Evolutionary conservation across 2,888 invertebrate species (phyloP).

Genomic region (Lepeophtheirus nordmannii): DNA sequence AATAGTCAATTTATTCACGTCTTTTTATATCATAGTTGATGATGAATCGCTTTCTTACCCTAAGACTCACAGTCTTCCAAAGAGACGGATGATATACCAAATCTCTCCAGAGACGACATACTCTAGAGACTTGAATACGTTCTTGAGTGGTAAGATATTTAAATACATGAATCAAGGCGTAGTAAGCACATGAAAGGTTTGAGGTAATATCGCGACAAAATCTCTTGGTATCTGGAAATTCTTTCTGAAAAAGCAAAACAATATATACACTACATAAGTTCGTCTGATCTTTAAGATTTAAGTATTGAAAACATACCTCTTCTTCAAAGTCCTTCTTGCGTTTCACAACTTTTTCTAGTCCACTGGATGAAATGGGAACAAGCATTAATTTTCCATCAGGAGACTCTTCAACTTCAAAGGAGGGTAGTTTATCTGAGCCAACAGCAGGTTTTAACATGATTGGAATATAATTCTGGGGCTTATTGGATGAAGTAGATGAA

Average conservation of each 20-base stretch:
- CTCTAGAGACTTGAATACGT: constrained; percentile 5
- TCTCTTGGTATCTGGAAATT: background rate
- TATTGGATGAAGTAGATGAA: background rate
- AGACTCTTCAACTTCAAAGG: constrained; percentile 20
- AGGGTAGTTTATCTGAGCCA: background rate
- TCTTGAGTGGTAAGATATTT: constrained; percentile 12
- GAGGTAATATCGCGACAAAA: background rate
- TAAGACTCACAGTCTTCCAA: constrained; percentile 15
- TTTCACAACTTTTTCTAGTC: background rate
- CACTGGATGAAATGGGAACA: background rate
- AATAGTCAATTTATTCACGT: no score
- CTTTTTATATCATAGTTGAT: background rate
- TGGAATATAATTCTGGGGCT: background rate
- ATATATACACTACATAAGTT: background rate
- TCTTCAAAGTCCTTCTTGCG: background rate
- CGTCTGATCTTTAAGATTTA: no score
- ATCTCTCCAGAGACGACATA: constrained; percentile 21
- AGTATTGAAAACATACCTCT: background rate
- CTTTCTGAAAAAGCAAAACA: background rate
- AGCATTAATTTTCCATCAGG: constrained; percentile 13
- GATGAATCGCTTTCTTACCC: background rate
- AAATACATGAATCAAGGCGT: constrained; percentile 17
- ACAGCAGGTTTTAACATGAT: constrained; percentile 6
- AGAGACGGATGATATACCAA: constrained; percentile 10
- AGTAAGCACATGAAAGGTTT: constrained; percentile 7